These are phyloP conservation scores for Dyspetes luteomarginatus DNA, from an alignment of 2,888 invertebrate genomes.

Conservation along the genomic window DNA sequence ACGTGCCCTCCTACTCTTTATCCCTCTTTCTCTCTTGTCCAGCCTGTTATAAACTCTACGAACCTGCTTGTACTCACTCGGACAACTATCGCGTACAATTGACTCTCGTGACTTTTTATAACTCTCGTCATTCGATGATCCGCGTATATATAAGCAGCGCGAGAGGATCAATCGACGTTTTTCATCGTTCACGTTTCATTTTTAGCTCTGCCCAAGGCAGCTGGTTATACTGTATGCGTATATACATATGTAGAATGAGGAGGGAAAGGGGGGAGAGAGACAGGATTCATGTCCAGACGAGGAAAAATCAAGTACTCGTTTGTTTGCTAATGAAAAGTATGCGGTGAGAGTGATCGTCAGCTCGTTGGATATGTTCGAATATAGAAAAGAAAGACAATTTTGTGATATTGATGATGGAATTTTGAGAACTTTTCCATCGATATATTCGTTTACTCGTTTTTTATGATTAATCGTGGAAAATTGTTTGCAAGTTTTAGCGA, in stretches of 20 bases:
- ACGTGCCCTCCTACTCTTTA: conserved; percentile 38
- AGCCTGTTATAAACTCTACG: conserved; percentile 51
- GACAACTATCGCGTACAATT: conserved; percentile 58
- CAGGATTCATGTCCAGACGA: conserved; percentile 11
- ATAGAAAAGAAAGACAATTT: background rate
- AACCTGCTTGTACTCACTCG: conserved; percentile 38
- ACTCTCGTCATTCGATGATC: conserved; percentile 52
- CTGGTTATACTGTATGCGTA: too few relatives aligned
- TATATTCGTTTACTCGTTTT: too few relatives aligned
- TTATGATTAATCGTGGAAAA: too few relatives aligned
- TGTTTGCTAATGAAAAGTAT: conserved; percentile 17
- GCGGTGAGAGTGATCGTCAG: conserved; percentile 5
- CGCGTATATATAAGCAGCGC: conserved; percentile 59
- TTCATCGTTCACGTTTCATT: conserved; percentile 43
- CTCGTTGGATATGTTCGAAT: too few relatives aligned
- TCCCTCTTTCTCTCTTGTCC: conserved; percentile 36
- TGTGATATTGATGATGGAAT: background rate
- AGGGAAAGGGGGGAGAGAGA: conserved; percentile 2
- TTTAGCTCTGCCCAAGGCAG: conserved; percentile 25
- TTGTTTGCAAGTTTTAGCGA: too few relatives aligned
- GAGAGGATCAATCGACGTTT: conserved; percentile 54
- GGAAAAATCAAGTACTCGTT: conserved; percentile 39
- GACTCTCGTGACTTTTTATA: conserved; percentile 61
- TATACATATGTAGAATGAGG: background rate
- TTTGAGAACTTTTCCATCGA: background rate